Evolutionary conservation across 2,888 invertebrate genomes (phyloP), one percentile per base, ranked within the genome.

Genomic region (Athripsodes cinereus): DNA sequence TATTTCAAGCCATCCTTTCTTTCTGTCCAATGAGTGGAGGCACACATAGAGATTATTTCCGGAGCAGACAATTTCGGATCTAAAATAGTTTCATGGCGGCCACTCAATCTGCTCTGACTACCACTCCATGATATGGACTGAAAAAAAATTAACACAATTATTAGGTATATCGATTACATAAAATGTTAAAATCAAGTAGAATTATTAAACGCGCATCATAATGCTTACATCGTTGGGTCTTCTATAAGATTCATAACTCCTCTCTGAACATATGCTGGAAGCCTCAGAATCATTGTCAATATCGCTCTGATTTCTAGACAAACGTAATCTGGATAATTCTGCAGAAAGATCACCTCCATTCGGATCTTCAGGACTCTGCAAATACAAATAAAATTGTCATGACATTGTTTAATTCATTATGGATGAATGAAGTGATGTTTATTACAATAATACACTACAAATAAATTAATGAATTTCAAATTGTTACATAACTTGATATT

Each of bases 191-290:
- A n/a, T n/a, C n/a, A n/a, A n/a, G n/a, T n/a, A n/a, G n/a, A n/a
- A n/a, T n/a, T n/a, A n/a, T n/a, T n/a, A n/a, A n/a, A n/a, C n/a
- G n/a, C n/a, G n/a, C n/a, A n/a, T n/a, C n/a, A 3, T 26, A 26
- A 21, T 59, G 82, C 87, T 87, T 73, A 90, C 90, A 75, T 93
- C 92, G 66, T 88, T 85, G 35, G 83, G 86, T 66, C 91, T 79
- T 61, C 90, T 82, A 66, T 83, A 90, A 1, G 91, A 91, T 71
- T 92, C 91, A 66, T 89, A 84, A 53, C 92, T 92, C 22, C 92
- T 79, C 68, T 96, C 96, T 0, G 96, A 96, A 71, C 96, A 96
- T 11, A 97, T 89, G 69, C 95, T 96, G 51, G 96, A 96, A 0
- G 95, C 96, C 72, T 97, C 96, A 8, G 95, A 93, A 68, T 94